phyloP scores from a whole-genome alignment of 2,113 vertebrate species.

The Morone saxatilis region DNA sequence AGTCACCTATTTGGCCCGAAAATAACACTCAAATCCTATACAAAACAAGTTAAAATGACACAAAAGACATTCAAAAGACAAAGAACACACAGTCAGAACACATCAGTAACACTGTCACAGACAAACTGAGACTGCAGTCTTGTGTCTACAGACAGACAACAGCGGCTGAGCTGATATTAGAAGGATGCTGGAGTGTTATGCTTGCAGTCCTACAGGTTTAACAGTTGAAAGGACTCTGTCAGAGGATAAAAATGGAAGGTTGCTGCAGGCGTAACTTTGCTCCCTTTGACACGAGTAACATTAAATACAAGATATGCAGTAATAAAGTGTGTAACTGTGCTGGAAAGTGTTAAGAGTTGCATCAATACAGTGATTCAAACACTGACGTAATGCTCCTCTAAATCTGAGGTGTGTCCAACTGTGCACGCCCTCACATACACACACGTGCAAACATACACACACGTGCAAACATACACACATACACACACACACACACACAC shows the following conservation, averaged over 20 bases:
- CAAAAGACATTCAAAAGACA: constrained; percentile 31
- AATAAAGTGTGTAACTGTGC: constrained; percentile 47
- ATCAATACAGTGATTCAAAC: constrained; percentile 38
- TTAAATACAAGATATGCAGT: constrained; percentile 46
- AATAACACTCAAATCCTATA: constrained; percentile 38
- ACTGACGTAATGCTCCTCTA: constrained; percentile 18
- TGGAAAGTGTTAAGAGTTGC: constrained; percentile 31
- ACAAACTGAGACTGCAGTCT: constrained; percentile 19
- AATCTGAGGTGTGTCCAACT: constrained; percentile 6
- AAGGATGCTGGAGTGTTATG: constrained; percentile 2
- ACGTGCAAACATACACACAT: neutral
- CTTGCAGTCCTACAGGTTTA: constrained; percentile 33
- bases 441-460: neutral
- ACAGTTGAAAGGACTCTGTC: neutral
- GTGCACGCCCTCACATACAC: neutral
- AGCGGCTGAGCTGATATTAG: constrained; percentile 31
- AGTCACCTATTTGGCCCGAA: constrained; percentile 67
- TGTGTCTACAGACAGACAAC: constrained; percentile 14
- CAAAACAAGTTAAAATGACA: constrained; percentile 10
- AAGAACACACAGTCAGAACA: constrained; percentile 28
- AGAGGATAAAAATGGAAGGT: constrained; percentile 36
- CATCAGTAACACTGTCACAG: constrained; percentile 22
- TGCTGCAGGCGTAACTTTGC: constrained; percentile 32
- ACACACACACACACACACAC: neutral
- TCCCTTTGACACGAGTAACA: constrained; percentile 47